phyloP scores from a whole-genome alignment of 2,888 invertebrate species.

The Cheilosia pagana region DNA sequence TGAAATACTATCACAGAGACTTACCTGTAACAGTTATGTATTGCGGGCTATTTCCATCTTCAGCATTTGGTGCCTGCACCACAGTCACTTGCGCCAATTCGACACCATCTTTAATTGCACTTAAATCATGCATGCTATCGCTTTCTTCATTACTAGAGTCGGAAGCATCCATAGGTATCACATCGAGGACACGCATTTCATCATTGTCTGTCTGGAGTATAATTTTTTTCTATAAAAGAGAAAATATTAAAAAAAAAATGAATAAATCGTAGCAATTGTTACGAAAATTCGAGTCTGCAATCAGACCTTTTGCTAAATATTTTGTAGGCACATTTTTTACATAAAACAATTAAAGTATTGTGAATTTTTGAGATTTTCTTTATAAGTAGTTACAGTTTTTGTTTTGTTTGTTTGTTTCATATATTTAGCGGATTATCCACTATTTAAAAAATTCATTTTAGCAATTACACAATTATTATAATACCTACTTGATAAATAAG shows the following conservation, averaged over 20 bases:
- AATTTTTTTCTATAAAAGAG: slow-evolving; percentile 79
- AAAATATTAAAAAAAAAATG: slow-evolving; percentile 18
- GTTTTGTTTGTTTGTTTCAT: too few relatives aligned
- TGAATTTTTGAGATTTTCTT: too few relatives aligned
- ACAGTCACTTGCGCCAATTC: slow-evolving; percentile 81
- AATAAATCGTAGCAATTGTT: too few relatives aligned
- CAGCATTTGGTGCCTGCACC: slow-evolving; percentile 79
- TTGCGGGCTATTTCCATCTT: slow-evolving; percentile 80
- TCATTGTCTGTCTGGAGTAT: slow-evolving; percentile 77
- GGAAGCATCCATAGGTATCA: slow-evolving; percentile 82
- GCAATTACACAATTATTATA: too few relatives aligned
- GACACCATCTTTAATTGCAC: slow-evolving; percentile 79
- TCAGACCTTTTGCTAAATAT: too few relatives aligned
- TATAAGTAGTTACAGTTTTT: too few relatives aligned
- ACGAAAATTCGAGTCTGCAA: too few relatives aligned
- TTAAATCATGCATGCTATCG: slow-evolving; percentile 78
- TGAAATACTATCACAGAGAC: slow-evolving; percentile 18
- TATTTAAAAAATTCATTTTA: too few relatives aligned
- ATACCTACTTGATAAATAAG: too few relatives aligned
- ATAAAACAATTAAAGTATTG: too few relatives aligned
- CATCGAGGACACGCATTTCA: slow-evolving; percentile 80
- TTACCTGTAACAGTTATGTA: slow-evolving; percentile 83
- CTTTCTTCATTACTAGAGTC: slow-evolving; percentile 80
- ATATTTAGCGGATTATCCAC: too few relatives aligned
- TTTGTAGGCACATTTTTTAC: too few relatives aligned